These are phyloP conservation scores for Troglohyphantes excavatus DNA, from an alignment of 2,888 invertebrate species.

Conservation along the genomic window DNA sequence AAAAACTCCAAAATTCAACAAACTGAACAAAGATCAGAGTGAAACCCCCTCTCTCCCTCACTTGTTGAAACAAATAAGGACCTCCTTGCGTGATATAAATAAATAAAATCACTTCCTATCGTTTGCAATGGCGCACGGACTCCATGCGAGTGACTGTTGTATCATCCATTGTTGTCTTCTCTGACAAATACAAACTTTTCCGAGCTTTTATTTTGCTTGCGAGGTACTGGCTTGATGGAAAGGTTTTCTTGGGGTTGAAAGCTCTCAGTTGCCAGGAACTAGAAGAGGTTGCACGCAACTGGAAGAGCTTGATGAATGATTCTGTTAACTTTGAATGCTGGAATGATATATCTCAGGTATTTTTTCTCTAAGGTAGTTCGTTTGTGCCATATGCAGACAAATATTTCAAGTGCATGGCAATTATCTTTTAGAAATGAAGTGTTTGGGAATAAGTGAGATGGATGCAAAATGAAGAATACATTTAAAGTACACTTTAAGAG, in stretches of 20 bases:
- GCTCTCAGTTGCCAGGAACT: conserved; percentile 3
- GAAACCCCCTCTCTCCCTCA: background rate
- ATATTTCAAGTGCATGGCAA: conserved; percentile 13
- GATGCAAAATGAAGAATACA: background rate
- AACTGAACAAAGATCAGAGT: conserved; percentile 15
- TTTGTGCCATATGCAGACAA: background rate
- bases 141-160: conserved; percentile 48
- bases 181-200: conserved; percentile 55
- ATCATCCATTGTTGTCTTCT: conserved; percentile 54
- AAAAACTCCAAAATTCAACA: background rate
- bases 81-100: conserved; percentile 51
- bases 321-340: conserved; percentile 20
- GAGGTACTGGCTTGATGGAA: conserved; percentile 23
- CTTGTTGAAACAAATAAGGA: conserved; percentile 50
- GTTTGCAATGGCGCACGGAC: conserved; percentile 32
- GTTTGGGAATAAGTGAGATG: background rate
- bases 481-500: background rate
- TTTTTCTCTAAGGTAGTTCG: background rate
- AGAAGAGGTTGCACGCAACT: conserved; percentile 38
- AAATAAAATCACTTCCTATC: conserved; percentile 39
- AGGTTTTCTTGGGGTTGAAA: conserved; percentile 40
- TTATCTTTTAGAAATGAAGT: conserved; percentile 11
- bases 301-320: conserved; percentile 17
- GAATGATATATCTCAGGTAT: conserved; percentile 14
- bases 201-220: conserved; percentile 8